Evolutionary conservation across 2,797 vertebrate genomes (phyloP).

Genomic region (Gymnodraco acuticeps): DNA sequence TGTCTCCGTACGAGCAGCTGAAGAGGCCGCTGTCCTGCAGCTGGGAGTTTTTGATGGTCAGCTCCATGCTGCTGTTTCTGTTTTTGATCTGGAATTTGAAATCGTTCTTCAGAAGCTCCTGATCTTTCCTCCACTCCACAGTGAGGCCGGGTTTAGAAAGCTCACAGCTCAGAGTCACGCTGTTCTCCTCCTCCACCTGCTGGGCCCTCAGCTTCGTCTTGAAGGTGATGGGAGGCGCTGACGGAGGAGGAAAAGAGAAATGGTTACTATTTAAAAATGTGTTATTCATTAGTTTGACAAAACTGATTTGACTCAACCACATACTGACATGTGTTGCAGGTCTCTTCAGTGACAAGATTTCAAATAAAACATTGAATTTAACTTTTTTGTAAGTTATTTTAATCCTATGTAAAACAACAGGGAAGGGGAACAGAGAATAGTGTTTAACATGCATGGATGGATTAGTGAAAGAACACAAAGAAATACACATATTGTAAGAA

Average conservation of each 20-base stretch:
- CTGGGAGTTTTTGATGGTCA: constrained; percentile 86
- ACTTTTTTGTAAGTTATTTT: no score
- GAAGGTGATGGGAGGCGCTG: constrained; percentile 86
- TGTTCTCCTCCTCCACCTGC: constrained; percentile 87
- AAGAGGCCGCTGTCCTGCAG: constrained; percentile 91
- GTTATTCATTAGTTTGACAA: not conserved
- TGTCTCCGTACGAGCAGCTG: constrained; percentile 87
- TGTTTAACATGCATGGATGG: no score
- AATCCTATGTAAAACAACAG: no score
- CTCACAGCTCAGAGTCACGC: constrained; percentile 85
- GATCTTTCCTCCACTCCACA: constrained; percentile 92
- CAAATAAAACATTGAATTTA: no score
- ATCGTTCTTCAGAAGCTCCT: constrained; percentile 80
- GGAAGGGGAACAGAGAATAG: no score
- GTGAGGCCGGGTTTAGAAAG: constrained; percentile 83
- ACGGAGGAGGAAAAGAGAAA: not conserved
- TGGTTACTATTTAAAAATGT: constrained; percentile 5
- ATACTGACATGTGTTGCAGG: no score
- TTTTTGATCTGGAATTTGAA: constrained; percentile 90
- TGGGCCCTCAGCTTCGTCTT: constrained; percentile 85
- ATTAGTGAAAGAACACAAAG: no score
- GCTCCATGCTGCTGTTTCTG: constrained; percentile 82
- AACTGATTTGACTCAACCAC: no score
- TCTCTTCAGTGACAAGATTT: no score
- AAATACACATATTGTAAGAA: no score